These are phyloP conservation scores for Lasioglossum morio DNA, from an alignment of 2,888 invertebrate species.

Conservation along the genomic window DNA sequence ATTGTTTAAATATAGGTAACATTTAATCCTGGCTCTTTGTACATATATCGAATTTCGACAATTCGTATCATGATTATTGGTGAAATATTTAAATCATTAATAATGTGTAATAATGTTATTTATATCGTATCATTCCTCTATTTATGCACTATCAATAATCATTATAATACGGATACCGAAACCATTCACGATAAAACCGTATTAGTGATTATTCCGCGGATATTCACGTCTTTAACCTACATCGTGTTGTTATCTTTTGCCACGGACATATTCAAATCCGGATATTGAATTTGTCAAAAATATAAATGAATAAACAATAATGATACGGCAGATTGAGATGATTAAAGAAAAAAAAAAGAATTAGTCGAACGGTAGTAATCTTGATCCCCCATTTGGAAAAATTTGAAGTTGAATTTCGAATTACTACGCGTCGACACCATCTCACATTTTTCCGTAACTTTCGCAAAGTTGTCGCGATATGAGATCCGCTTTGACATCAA, in stretches of 20 bases:
- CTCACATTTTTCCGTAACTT: constrained; percentile 75
- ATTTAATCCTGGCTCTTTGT: neutral
- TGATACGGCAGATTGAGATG: neutral
- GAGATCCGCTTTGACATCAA: constrained; percentile 66
- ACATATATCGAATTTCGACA: neutral
- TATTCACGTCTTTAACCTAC: neutral
- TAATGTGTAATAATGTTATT: neutral
- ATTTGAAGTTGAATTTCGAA: constrained; percentile 28
- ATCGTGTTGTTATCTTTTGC: neutral
- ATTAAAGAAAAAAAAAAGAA: neutral
- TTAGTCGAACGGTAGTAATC: neutral
- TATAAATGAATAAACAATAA: constrained; percentile 16
- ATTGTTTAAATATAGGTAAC: neutral
- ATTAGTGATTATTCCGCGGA: neutral
- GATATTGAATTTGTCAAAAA: no score
- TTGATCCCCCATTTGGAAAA: neutral
- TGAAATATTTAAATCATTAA: neutral
- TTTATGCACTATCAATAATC: constrained; percentile 18
- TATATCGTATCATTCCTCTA: neutral
- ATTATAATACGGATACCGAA: constrained; percentile 41
- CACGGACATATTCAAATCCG: neutral
- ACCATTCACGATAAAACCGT: neutral
- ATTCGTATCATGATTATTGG: neutral
- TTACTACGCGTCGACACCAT: constrained; percentile 32
- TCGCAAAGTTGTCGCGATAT: constrained; percentile 58